Base-by-base conservation (phyloP, 1,140 invertebrate species). In the Trypoxylus dichotomus region DNA sequence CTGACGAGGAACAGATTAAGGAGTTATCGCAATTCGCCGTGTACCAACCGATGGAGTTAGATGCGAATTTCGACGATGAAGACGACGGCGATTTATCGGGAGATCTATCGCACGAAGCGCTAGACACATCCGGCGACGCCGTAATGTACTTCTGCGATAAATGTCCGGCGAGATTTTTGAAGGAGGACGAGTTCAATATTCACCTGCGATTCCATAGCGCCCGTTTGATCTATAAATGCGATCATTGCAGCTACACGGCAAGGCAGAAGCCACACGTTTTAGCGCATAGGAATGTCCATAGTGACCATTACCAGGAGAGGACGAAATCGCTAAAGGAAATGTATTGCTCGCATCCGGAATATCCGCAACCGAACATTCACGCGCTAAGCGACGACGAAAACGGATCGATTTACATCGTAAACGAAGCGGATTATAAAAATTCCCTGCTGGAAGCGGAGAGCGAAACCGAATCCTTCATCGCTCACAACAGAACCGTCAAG, bases 201-300 rank as follows among this genome's bases (percentile, higher is more conserved):
- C 94, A 95, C 80, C 83, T 88, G 15, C 77, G 79, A 19, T 93
- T 93, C 82, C 94, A 95, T 84, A 88, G 89, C 24, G 88, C 89
- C 7, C 86, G 89, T 15, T 87, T 91, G 73, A 85, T 89, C 7
- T 91, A 91, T 80, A 89, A 91, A 76, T 96, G 95, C 81, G 89
- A 91, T 74, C 90, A 89, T 83, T 96, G 95, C 83, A 92, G 93
- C n/a, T 96, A 94, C 84, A 90, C 93, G 0, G 91, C 93, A 0
- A 86, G 91, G 0, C 91, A 94, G 80, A 90, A 91, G 78, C 88
- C 89, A 1, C 90, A 95, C 83, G 86, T 96, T 10, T 83, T 89
- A n/a, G 89, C 91, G 3, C 95, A 97, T 86, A 87, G 89, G 2
- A 91, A 91, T 81, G 94, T 96, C 0, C 96, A 97, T 84, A 91